Base-by-base conservation (phyloP, 1,140 invertebrate genomes). In the Tetranychus cinnabarinus region DNA sequence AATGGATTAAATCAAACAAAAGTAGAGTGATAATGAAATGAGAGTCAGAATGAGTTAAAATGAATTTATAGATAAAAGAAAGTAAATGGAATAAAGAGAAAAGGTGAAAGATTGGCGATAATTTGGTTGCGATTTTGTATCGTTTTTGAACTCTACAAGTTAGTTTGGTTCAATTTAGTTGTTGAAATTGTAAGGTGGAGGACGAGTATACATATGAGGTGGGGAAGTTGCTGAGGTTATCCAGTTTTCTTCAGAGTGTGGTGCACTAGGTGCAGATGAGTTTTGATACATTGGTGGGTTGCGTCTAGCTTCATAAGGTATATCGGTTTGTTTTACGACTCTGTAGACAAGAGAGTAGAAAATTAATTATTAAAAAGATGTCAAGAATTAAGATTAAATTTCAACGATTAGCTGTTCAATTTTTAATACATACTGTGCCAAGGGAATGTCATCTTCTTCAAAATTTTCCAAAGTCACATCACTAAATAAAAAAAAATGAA, bases 391-490 rank as follows among this genome's bases (percentile, higher is more conserved):
- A 5, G 10, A 42, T 42, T 10, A 6, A 42, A 23, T 23, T 23
- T 23, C 23, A 23, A 23, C 23, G 23, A 23, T 23, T 23, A 23
- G 23, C 23, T 23, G 23, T 23, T 23, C 23, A 42, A 42, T 42
- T 6, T 6, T 52, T 6, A 6, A 46, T 8, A 61, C 59, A 42
- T 61, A 63, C 62, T 64, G 61, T 15, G 63, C 63, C 31, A 64
- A 54, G 13, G 63, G 63, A 58, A 64, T 64, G 48, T 64, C 56
- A 39, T 64, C 63, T 13, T 64, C 63, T 31, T 64, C 63, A 10
- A 56, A 61, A 61, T 61, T 62, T 34, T 64, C 63, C 31, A 64
- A 48, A 61, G 60, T 59, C 35, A 61, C 36, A 50, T 63, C 54
- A 42, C 62, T 63, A n/a, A 6, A 23, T 15, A 0, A 56, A 15